Evolutionary conservation across 2,113 vertebrate genomes (phyloP).

Genomic region (Prinia subflava): DNA sequence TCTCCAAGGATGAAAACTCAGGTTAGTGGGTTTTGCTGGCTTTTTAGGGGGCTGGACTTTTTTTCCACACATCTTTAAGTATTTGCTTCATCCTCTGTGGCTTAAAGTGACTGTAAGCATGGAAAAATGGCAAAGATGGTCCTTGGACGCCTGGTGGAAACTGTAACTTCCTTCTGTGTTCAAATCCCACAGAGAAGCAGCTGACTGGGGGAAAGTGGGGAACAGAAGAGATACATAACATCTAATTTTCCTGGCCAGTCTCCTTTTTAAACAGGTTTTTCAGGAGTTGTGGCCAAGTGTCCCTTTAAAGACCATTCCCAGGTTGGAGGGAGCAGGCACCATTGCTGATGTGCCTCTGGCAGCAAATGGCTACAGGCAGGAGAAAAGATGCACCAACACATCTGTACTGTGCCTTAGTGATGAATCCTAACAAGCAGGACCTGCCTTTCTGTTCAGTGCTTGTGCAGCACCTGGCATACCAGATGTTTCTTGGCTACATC

Average conservation of each 20-base stretch:
- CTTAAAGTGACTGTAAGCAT: not conserved
- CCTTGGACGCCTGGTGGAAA: not conserved
- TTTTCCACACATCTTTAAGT: not conserved
- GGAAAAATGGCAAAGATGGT: not conserved
- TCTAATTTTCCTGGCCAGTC: not conserved
- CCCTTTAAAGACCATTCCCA: not conserved
- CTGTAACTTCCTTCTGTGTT: not conserved
- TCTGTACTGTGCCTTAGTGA: not conserved
- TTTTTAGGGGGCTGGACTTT: not conserved
- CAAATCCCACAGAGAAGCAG: not conserved
- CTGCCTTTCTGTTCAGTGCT: not conserved
- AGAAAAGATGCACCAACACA: not conserved
- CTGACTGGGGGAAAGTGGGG: not conserved
- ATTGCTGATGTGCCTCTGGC: not conserved
- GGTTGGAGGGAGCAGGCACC: not conserved
- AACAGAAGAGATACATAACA: not conserved
- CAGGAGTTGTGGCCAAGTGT: not conserved
- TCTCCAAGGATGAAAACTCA: not conserved
- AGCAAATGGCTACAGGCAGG: not conserved
- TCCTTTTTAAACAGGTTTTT: not conserved
- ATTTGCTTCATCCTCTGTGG: not conserved
- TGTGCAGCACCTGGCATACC: not conserved
- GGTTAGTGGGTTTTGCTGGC: not conserved
- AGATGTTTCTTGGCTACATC: not conserved
- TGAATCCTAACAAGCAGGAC: not conserved